These are phyloP conservation scores for Papilio helenus DNA, from an alignment of 1,140 invertebrate genomes.

Conservation along the genomic window DNA sequence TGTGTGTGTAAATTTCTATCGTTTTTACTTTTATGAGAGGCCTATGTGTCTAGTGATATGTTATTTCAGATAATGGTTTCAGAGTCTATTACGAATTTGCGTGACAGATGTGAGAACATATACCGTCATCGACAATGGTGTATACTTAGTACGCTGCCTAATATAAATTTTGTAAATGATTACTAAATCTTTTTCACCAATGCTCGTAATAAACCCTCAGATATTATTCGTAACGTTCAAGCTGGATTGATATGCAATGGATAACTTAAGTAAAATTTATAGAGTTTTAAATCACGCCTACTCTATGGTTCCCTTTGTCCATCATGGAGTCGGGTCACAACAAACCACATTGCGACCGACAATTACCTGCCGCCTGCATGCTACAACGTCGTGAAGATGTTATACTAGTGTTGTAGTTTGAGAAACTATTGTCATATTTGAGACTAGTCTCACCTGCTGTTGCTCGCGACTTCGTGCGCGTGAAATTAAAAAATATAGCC, in stretches of 20 bases:
- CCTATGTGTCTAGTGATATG: too few relatives aligned
- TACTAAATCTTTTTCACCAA: too few relatives aligned
- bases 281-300: not conserved
- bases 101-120: too few relatives aligned
- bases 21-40: not conserved
- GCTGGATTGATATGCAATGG: not conserved
- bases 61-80: not conserved
- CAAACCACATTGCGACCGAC: conserved; percentile 17
- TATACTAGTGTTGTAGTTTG: not conserved
- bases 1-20: too few relatives aligned
- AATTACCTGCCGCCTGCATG: not conserved
- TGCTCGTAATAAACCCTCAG: too few relatives aligned
- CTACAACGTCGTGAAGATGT: conserved; percentile 1
- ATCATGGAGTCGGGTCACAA: conserved; percentile 6
- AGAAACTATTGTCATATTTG: not conserved
- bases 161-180: too few relatives aligned
- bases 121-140: too few relatives aligned
- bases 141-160: too few relatives aligned
- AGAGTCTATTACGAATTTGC: not conserved
- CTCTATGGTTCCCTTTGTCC: not conserved
- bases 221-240: too few relatives aligned
- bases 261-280: not conserved
- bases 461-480: too few relatives aligned
- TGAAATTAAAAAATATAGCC: too few relatives aligned
- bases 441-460: too few relatives aligned